A percentile compares a stretch with the other conserved stretches of the same genome.
Evolutionary conservation across 2,113 vertebrate species (phyloP).

Genomic region (Mohoua ochrocephala): DNA sequence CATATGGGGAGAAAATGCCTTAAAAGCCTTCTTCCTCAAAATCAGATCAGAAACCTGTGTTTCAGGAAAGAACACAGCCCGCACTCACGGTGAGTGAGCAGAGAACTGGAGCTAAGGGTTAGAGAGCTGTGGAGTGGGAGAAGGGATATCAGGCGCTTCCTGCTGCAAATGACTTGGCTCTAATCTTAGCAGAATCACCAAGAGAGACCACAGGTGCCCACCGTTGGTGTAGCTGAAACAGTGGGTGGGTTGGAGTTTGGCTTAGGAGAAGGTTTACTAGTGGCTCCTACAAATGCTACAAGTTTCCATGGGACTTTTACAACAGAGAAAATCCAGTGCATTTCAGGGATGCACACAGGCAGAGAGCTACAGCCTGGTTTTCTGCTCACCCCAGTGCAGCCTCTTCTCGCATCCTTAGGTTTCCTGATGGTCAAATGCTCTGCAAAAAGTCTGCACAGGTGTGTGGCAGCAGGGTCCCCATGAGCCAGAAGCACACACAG

Average conservation of each 20-base stretch:
- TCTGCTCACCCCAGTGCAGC: background rate
- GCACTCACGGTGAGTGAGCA: background rate
- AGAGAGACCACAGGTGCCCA: background rate
- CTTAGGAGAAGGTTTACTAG: background rate
- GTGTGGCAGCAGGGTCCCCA: rapidly evolving
- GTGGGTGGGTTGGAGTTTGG: background rate
- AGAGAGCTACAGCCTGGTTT: background rate
- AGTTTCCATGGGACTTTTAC: background rate
- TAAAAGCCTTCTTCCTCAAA: background rate
- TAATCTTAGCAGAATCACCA: background rate
- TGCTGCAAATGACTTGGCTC: background rate
- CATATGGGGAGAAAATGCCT: background rate
- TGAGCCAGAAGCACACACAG: background rate
- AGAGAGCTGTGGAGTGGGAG: background rate
- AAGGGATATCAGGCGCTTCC: background rate
- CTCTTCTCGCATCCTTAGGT: background rate
- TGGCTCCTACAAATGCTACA: background rate
- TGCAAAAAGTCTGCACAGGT: background rate
- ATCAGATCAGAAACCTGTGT: background rate
- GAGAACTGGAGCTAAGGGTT: background rate
- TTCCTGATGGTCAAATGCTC: background rate
- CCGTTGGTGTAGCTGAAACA: rapidly evolving
- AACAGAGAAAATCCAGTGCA: background rate
- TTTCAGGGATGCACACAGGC: background rate
- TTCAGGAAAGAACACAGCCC: background rate